These are phyloP conservation scores for Pheosia tremula DNA, from an alignment of 2,888 invertebrate genomes.

Conservation along the genomic window DNA sequence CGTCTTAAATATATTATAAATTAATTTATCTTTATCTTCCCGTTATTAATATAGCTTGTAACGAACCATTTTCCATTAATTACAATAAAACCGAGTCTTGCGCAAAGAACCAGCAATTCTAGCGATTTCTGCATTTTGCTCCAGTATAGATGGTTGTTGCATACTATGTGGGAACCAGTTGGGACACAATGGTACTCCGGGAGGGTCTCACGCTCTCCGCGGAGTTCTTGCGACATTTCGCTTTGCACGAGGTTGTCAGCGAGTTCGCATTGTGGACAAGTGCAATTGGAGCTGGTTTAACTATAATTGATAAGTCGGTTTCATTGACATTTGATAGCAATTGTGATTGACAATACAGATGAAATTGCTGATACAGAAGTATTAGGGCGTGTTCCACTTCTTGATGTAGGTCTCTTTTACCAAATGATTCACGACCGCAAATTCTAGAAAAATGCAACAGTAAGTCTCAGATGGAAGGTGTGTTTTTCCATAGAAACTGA, in stretches of 20 bases:
- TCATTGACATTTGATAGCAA: slow-evolving; percentile 38
- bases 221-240: slow-evolving; percentile 72
- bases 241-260: slow-evolving; percentile 48
- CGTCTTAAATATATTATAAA: too few species aligned
- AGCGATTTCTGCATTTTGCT: slow-evolving; percentile 63
- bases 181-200: slow-evolving; percentile 60
- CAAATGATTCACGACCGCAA: too few species aligned
- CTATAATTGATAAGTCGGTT: slow-evolving; percentile 45
- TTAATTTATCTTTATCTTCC: too few species aligned
- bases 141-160: slow-evolving; percentile 61
- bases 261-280: slow-evolving; percentile 42
- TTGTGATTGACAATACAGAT: slow-evolving; percentile 35
- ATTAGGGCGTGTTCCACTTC: not conserved
- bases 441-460: too few species aligned
- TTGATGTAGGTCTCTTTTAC: not conserved
- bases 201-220: slow-evolving; percentile 72
- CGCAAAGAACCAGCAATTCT: slow-evolving; percentile 51
- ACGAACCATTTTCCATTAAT: slow-evolving; percentile 32
- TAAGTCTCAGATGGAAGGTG: not conserved
- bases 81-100: slow-evolving; percentile 40
- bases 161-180: slow-evolving; percentile 72
- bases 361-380: slow-evolving; percentile 19
- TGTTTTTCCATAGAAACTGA: not conserved
- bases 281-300: slow-evolving; percentile 43
- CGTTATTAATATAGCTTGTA: not conserved